A percentile compares a stretch with the other conserved stretches of the same genome.
These are phyloP conservation scores for Tapera naevia DNA, from an alignment of 2,797 vertebrate genomes.

Conservation along the genomic window DNA sequence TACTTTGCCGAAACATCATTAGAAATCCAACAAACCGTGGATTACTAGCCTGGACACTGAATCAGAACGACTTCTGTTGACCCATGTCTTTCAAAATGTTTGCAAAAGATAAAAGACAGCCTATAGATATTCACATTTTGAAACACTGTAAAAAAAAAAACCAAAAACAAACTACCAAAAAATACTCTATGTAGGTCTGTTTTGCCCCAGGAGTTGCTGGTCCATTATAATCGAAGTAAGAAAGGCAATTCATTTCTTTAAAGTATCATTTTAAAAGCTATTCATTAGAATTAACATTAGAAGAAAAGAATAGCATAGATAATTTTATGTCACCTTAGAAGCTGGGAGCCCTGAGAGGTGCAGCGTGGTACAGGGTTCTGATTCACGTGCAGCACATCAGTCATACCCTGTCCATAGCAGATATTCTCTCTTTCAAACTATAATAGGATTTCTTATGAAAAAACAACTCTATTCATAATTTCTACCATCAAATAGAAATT, in stretches of 20 bases:
- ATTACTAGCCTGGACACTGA: not conserved
- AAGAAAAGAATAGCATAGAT: not conserved
- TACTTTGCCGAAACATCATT: not conserved
- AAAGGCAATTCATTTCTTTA: not conserved
- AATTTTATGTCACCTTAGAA: not conserved
- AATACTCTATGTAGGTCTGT: not conserved
- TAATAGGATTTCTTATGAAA: not conserved
- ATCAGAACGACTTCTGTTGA: not conserved
- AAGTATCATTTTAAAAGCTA: not conserved
- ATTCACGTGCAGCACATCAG: accelerated
- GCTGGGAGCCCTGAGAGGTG: not conserved
- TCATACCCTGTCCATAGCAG: not conserved
- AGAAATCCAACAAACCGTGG: not conserved
- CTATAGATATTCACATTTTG: not conserved
- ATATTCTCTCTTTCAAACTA: not conserved
- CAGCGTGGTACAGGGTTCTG: not conserved
- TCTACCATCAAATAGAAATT: not conserved
- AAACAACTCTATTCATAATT: not conserved
- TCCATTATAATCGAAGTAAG: not conserved
- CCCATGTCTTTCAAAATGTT: not conserved
- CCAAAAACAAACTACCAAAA: too few relatives aligned
- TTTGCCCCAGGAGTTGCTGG: not conserved
- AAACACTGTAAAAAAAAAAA: not conserved
- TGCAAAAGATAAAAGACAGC: not conserved
- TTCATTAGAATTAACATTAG: not conserved